phyloP scores from a whole-genome alignment of 1,140 invertebrate genomes.

The Heliothis subflexa region DNA sequence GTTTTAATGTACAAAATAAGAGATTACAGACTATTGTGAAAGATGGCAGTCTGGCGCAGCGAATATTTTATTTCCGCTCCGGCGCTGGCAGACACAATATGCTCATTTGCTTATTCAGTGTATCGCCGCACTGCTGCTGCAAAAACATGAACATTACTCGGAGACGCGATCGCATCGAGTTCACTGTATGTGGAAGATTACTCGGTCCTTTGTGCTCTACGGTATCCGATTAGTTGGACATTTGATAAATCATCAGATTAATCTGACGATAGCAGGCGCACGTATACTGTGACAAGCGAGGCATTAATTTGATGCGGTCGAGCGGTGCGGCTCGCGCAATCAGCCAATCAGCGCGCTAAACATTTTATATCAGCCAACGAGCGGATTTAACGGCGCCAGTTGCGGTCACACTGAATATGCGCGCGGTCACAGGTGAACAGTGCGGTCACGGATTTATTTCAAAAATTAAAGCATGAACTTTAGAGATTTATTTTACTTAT shows the following conservation, averaged over 20 bases:
- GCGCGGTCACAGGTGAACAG: not conserved
- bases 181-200: too few species aligned
- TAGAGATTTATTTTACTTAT: too few species aligned
- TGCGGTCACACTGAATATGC: constrained; percentile 22
- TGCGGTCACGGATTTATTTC: not conserved
- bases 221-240: too few species aligned
- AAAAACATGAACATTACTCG: not conserved
- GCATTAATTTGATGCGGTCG: constrained; percentile 19
- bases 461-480: not conserved
- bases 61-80: not conserved
- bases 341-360: constrained; percentile 35
- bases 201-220: too few species aligned
- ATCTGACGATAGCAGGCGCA: not conserved
- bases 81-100: not conserved
- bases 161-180: too few species aligned
- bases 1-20: not conserved
- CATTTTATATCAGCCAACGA: constrained; percentile 10
- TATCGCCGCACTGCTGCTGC: not conserved
- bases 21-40: not conserved
- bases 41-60: not conserved
- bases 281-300: not conserved
- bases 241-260: constrained; percentile 5
- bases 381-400: not conserved
- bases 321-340: constrained; percentile 14
- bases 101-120: constrained; percentile 6